Evolutionary conservation across 1,140 invertebrate species (phyloP), one percentile per base, ranked within the genome.

Genomic region (Condylostylus longicornis): DNA sequence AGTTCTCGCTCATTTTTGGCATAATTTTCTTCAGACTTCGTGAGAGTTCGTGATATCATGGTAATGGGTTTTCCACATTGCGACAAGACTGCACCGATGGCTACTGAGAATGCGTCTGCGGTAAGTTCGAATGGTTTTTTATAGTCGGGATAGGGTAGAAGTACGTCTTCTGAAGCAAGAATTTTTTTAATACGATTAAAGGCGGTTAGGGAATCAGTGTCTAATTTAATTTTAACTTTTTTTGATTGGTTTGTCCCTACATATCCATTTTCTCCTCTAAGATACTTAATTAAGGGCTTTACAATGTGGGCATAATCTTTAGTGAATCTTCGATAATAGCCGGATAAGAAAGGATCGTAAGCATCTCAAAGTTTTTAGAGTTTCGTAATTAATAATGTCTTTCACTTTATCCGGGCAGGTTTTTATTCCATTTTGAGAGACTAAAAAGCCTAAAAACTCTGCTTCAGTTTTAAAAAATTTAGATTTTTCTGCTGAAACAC

Each of bases 401-500:
- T 42, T 20, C 6, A 42, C 31, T 42, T 44, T 43, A 8, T 27
- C 23, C 10, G 22, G 38, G 27, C 38, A 35, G n/a, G 40, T 35
- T 23, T 12, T 14, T 21, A 44, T 37, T 9, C 48, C 42, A 8
- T 48, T 31, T 21, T 3, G 9, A 4, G 38, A 30, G 18, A 48
- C 38, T 35, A 18, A 17, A 35, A 45, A 41, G 25, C 46, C 53
- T 28, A 48, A 38, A 38, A 43, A 53, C 23, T 43, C 28, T 13
- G 50, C 35, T 27, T 31, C 18, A n/a, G 31, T 43, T 34, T 33
- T 23, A 12, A 45, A 33, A 43, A 48, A 68, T 22, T 58, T 37
- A 29, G 53, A 61, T 47, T 69, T 68, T 40, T 53, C 40, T 3
- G 58, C 41, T 18, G 64, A 67, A 4, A 69, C 46, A 23, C 58